Percentiles rank a stretch among this genome's conserved stretches.
Evolutionary conservation across 2,888 invertebrate genomes (phyloP).

Genomic region (Andrena chrysosceles): DNA sequence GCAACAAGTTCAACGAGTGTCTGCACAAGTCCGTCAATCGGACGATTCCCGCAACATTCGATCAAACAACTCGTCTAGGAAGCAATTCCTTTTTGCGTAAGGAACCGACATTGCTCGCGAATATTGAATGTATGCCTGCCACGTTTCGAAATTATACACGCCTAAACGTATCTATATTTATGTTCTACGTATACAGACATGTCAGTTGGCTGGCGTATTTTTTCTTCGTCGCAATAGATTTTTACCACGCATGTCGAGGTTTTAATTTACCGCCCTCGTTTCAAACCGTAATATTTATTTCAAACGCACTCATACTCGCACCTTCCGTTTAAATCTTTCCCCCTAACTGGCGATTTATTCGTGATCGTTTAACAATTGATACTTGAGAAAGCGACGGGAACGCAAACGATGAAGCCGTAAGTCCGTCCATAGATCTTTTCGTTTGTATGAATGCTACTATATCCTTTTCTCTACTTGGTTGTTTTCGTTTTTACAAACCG

Average conservation of each 20-base stretch:
- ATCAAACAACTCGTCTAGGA: conserved; percentile 12
- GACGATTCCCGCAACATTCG: conserved; percentile 1
- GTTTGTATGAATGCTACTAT: too few relatives aligned
- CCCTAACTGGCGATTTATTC: not conserved
- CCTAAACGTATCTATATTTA: not conserved
- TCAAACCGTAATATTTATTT: not conserved
- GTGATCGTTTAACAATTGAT: not conserved
- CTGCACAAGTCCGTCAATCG: not conserved
- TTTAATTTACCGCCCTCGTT: not conserved
- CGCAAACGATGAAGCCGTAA: too few relatives aligned
- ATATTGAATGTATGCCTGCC: conserved; percentile 32
- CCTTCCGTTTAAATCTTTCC: not conserved
- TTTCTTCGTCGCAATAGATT: not conserved
- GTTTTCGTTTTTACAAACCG: not conserved
- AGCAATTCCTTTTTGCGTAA: conserved; percentile 43
- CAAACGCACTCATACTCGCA: not conserved
- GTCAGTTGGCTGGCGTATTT: not conserved
- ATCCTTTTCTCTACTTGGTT: too few relatives aligned
- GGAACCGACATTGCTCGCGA: conserved; percentile 29
- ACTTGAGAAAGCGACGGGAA: too few relatives aligned
- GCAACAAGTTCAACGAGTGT: not conserved
- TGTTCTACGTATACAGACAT: not conserved
- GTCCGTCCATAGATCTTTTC: too few relatives aligned
- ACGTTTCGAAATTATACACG: conserved; percentile 6
- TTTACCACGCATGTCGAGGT: conserved; percentile 15